A percentile compares a stretch with the other conserved stretches of the same genome.
phyloP scores from a whole-genome alignment of 2,113 vertebrate genomes.

The Halichoeres trimaculatus region DNA sequence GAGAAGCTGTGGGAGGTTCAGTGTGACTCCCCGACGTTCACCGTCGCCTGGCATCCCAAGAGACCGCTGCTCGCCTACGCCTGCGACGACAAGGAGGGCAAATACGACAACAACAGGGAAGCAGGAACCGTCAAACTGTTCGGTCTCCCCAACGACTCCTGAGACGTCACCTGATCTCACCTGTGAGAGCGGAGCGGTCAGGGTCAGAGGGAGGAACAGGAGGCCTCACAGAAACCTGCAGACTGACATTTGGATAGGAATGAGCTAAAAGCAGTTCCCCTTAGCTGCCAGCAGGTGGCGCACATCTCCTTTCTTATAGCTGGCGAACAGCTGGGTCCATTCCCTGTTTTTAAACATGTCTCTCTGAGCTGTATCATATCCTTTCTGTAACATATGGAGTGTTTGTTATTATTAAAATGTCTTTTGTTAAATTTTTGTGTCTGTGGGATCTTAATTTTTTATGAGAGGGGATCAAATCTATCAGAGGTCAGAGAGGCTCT shows the following conservation, averaged over 20 bases:
- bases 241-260: neutral
- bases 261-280: neutral
- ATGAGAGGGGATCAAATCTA: too few species aligned
- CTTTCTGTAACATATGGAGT: conserved; percentile 48
- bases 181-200: neutral
- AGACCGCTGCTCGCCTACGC: conserved; percentile 94
- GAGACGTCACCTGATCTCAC: conserved; percentile 27
- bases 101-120: conserved; percentile 97
- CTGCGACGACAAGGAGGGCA: conserved; percentile 98
- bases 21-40: conserved; percentile 98
- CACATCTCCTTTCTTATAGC: neutral
- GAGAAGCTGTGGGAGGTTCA: conserved; percentile 99
- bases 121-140: conserved; percentile 98
- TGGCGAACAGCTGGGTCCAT: neutral
- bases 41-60: conserved; percentile 98
- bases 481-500: too few species aligned
- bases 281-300: conserved; percentile 45
- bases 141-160: conserved; percentile 95
- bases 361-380: conserved; percentile 54
- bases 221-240: too few species aligned
- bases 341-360: conserved; percentile 6
- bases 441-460: neutral
- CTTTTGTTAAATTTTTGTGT: conserved; percentile 1
- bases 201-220: neutral
- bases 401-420: conserved; percentile 62